Base-by-base conservation (phyloP, 2,888 invertebrate genomes). In the Eupelmus urozonus region DNA sequence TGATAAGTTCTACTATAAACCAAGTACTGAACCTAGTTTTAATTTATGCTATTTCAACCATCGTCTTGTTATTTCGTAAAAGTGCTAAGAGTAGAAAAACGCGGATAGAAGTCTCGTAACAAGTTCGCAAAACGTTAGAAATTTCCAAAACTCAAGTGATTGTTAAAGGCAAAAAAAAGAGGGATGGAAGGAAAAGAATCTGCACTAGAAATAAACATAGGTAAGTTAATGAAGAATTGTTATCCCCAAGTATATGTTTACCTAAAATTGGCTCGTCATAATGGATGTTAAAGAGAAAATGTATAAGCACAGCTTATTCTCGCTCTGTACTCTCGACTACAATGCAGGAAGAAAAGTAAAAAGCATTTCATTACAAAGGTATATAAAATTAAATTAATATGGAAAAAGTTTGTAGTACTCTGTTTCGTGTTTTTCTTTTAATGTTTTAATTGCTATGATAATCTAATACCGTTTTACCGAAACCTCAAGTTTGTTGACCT, bases 231-330 rank as follows among this genome's bases (percentile, higher is more conserved):
- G 20, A 42, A 18, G 40, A 27, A 69, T 23, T 57, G 57, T 13
- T 29, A 71, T 71, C 55, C 76, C 67, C 62, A 83, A 83, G 81
- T 81, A 81, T 77, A 73, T 82, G 81, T 83, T 83, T 83, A 69
- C 81, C 62, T 60, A 78, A 70, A 53, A 75, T 62, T 59, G 66
- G 60, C 72, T 16, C 29, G 29, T 40, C 72, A 76, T 77, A 81
- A 82, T 82, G 81, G 78, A 78, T 40, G 42, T 78, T 79, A n/a
- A n/a, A n/a, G n/a, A n/a, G n/a, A n/a, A n/a, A n/a, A n/a, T n/a
- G 42, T 55, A 65, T 63, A 63, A 74, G 62, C 71, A 76, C 82
- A 82, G 77, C 78, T 69, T 20, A 23, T 7, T 5, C 42, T 11
- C 25, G n/a, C 34, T 25, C 25, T 45, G 57, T 25, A 42, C 18